A percentile compares a stretch with the other conserved stretches of the same genome.
Evolutionary conservation across 2,888 invertebrate genomes (phyloP).

Genomic region (Sthenelais limicola): DNA sequence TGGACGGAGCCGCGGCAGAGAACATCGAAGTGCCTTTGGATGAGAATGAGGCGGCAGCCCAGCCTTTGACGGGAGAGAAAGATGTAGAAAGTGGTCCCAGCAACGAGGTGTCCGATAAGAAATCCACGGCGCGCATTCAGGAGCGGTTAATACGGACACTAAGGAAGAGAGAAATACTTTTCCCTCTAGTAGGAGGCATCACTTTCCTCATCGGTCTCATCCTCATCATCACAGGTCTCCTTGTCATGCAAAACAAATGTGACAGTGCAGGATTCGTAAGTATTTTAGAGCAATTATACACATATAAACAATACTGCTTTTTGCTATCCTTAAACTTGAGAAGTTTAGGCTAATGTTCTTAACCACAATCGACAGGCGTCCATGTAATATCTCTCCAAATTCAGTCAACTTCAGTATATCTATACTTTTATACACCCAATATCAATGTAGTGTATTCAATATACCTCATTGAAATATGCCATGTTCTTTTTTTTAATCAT

Average conservation of each 20-base stretch:
- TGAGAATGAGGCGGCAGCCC: slow-evolving; percentile 6
- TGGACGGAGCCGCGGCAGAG: slow-evolving; percentile 14
- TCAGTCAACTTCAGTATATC: too few relatives aligned
- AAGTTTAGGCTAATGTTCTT: too few relatives aligned
- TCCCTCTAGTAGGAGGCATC: slow-evolving; percentile 33
- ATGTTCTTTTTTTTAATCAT: too few relatives aligned
- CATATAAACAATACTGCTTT: too few relatives aligned
- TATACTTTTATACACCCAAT: too few relatives aligned
- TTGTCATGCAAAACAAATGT: slow-evolving; percentile 41
- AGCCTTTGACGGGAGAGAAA: slow-evolving; percentile 24
- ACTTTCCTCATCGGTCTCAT: slow-evolving; percentile 41
- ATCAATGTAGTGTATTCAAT: too few relatives aligned
- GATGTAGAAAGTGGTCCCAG: slow-evolving; percentile 3
- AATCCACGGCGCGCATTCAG: neutral
- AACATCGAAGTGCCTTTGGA: slow-evolving; percentile 13
- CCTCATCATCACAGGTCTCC: slow-evolving; percentile 35
- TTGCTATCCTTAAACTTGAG: too few relatives aligned
- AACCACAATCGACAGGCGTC: too few relatives aligned
- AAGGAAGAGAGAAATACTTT: slow-evolving; percentile 28
- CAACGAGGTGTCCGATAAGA: neutral
- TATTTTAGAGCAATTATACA: too few relatives aligned
- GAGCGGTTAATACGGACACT: neutral
- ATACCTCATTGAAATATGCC: too few relatives aligned
- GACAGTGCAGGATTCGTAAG: slow-evolving; percentile 18
- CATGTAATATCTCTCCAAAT: too few relatives aligned